Conservation (phyloP, 2,113 vertebrate genomes). For the Hypanus sabinus region DNA sequence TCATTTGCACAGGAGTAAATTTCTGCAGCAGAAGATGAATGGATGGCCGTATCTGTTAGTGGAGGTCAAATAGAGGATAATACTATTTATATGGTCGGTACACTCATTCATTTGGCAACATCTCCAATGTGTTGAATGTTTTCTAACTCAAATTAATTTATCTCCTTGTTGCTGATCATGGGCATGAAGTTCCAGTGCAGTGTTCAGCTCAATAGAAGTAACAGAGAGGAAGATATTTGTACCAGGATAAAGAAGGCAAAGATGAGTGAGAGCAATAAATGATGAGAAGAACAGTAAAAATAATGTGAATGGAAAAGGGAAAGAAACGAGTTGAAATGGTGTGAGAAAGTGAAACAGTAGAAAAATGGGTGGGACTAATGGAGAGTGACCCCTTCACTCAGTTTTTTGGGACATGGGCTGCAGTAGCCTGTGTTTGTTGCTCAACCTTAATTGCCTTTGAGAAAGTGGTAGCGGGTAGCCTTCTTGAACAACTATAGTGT, state of each 20-base stretch:
- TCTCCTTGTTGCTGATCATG: neutral
- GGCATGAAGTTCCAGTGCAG: neutral
- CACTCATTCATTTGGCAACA: neutral
- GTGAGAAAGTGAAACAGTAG: neutral
- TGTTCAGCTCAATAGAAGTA: no score
- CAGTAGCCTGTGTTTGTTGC: no score
- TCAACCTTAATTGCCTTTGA: no score
- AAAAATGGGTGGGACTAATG: no score
- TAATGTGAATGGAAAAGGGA: neutral
- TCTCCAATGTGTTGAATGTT: neutral
- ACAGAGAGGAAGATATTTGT: neutral
- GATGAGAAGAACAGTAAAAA: neutral
- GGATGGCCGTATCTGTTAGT: neutral
- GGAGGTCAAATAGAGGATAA: neutral
- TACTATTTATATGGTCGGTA: neutral
- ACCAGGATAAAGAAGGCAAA: neutral
- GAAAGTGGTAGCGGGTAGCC: no score
- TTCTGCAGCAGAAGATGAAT: neutral
- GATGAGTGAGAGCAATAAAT: neutral
- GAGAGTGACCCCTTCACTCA: no score
- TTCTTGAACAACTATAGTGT: no score
- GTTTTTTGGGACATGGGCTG: no score
- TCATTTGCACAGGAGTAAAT: slow-evolving; percentile 16
- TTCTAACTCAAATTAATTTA: neutral
- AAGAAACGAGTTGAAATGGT: neutral